A percentile compares a stretch with the other conserved stretches of the same genome.
phyloP scores from a whole-genome alignment of 2,113 vertebrate genomes.

The Bombycilla garrulus region DNA sequence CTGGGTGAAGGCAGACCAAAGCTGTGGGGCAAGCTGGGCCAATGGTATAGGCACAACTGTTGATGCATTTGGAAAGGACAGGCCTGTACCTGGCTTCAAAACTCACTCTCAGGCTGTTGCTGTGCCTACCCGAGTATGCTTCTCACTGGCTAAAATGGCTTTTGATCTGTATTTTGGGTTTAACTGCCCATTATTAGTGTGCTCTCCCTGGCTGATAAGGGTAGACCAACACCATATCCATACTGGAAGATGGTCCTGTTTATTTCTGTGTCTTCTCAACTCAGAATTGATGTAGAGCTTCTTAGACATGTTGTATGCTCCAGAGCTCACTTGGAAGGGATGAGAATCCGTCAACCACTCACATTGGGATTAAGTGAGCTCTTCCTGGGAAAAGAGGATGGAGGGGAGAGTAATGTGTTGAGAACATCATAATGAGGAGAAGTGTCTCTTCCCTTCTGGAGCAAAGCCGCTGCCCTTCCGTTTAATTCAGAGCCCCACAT shows the following conservation, averaged over 20 bases:
- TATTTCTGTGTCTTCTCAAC: neutral
- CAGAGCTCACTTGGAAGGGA: neutral
- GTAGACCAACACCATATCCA: neutral
- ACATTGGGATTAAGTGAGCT: neutral
- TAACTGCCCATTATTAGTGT: neutral
- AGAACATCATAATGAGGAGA: neutral
- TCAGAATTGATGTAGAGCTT: neutral
- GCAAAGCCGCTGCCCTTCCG: neutral
- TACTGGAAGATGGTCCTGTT: neutral
- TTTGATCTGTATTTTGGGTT: neutral
- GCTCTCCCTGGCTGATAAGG: neutral
- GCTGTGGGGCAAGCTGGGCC: neutral
- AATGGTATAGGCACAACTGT: neutral
- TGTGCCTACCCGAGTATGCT: neutral
- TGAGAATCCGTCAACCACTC: neutral
- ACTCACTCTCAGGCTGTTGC: neutral
- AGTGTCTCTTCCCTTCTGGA: neutral
- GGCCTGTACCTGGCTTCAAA: neutral
- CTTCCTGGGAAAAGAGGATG: neutral
- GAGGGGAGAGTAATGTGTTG: neutral
- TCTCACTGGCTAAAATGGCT: neutral
- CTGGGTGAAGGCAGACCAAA: neutral
- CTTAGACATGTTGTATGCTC: neutral
- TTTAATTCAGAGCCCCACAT: neutral
- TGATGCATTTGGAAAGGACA: neutral